Percentiles rank a stretch among this genome's conserved stretches.
These are phyloP conservation scores for Drosophila sproati DNA, from an alignment of 1,140 invertebrate genomes.

Conservation along the genomic window DNA sequence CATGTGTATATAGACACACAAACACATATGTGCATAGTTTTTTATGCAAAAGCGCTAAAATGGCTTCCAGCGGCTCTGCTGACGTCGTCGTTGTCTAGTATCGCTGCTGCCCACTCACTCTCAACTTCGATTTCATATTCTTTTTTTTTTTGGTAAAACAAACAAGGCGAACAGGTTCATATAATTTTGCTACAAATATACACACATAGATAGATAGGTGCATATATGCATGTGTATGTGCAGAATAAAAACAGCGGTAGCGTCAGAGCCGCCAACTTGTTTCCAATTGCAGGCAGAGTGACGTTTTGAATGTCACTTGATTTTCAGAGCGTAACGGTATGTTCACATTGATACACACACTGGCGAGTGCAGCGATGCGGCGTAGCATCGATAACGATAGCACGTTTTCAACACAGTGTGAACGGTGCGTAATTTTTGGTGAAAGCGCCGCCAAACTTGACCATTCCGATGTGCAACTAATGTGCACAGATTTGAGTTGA, in stretches of 20 bases:
- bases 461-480: not conserved
- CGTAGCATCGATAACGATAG: constrained; percentile 53
- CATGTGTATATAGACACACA: not conserved
- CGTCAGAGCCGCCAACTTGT: constrained; percentile 46
- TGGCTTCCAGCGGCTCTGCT: constrained; percentile 55
- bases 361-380: constrained; percentile 15
- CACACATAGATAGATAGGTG: not conserved
- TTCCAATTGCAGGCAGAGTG: constrained; percentile 26
- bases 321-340: constrained; percentile 55
- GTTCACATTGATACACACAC: not conserved
- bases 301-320: constrained; percentile 73
- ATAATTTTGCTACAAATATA: constrained; percentile 62
- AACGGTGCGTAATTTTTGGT: constrained; percentile 9
- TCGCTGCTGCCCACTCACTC: constrained; percentile 51
- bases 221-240: not conserved
- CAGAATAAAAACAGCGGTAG: constrained; percentile 37
- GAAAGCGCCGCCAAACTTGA: constrained; percentile 44
- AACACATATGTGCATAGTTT: constrained; percentile 1
- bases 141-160: constrained; percentile 58
- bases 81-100: constrained; percentile 40
- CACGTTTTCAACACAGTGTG: constrained; percentile 2
- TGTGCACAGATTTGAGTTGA: too few species aligned
- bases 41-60: constrained; percentile 43
- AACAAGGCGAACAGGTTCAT: constrained; percentile 80
- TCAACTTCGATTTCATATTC: constrained; percentile 36